Percentiles rank a stretch among this genome's conserved stretches.
Evolutionary conservation across 2,113 vertebrate species (phyloP).

Genomic region (Zosterops japonicus): DNA sequence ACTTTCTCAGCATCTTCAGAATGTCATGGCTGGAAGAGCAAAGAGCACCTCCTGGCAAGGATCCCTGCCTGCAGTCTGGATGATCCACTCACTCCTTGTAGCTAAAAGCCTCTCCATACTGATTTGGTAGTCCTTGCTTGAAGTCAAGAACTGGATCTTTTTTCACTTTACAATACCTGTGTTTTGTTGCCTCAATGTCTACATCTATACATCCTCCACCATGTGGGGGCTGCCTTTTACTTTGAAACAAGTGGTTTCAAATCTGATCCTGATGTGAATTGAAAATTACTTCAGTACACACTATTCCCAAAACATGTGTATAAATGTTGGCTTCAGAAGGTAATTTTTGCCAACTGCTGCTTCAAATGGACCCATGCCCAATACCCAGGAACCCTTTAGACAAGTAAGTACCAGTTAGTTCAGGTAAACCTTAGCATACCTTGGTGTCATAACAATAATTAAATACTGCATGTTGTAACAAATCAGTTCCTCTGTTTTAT

Average conservation of each 20-base stretch:
- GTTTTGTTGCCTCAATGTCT: background rate
- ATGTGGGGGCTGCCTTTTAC: background rate
- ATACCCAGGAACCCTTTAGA: background rate
- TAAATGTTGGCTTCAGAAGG: background rate
- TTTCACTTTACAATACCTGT: background rate
- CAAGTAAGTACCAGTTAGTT: background rate
- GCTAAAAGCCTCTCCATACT: background rate
- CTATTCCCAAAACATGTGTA: background rate
- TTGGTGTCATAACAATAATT: background rate
- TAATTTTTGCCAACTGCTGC: background rate
- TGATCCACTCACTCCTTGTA: rapidly evolving
- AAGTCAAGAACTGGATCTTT: background rate
- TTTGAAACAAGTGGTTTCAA: background rate
- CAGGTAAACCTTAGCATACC: background rate
- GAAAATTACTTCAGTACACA: background rate
- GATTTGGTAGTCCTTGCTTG: background rate
- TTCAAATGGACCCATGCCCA: background rate
- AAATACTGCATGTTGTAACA: background rate
- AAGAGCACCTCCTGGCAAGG: background rate
- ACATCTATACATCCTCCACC: background rate
- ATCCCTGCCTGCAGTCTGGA: background rate
- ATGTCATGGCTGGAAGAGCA: background rate
- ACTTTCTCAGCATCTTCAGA: background rate
- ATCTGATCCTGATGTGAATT: background rate
- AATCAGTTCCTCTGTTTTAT: background rate